A percentile compares a stretch with the other conserved stretches of the same genome.
Evolutionary conservation across 2,888 invertebrate genomes (phyloP).

Genomic region (Zonitis immaculata): DNA sequence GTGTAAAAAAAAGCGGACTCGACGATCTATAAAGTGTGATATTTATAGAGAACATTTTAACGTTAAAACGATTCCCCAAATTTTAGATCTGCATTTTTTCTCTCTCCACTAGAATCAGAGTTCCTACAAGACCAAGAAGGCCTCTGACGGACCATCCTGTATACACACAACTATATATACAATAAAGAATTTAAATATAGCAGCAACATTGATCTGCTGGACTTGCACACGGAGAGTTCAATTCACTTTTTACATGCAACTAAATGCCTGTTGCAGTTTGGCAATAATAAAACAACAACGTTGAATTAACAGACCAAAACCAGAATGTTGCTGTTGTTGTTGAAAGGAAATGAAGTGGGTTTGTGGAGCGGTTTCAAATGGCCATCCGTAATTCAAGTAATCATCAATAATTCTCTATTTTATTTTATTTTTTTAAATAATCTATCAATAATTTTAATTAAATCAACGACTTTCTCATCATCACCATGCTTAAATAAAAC

Average conservation of each 20-base stretch:
- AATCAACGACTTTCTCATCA: not conserved
- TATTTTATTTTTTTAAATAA: too few species aligned
- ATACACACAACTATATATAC: too few species aligned
- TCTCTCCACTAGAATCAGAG: too few species aligned
- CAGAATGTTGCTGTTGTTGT: not conserved
- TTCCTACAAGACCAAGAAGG: too few species aligned
- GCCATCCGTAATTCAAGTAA: not conserved
- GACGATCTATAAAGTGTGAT: too few species aligned
- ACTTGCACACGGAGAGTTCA: not conserved
- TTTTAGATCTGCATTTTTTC: too few species aligned
- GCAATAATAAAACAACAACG: not conserved
- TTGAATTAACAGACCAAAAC: constrained; percentile 1
- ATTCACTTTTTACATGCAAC: not conserved
- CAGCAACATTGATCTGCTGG: not conserved
- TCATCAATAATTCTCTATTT: not conserved
- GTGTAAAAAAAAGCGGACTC: too few species aligned
- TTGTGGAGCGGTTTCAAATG: not conserved
- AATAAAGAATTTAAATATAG: not conserved
- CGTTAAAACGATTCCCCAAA: too few species aligned
- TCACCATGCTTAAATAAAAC: not conserved
- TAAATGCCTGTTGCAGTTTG: not conserved
- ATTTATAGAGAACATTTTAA: too few species aligned
- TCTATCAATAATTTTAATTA: too few species aligned
- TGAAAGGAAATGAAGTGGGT: not conserved
- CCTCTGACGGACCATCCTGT: too few species aligned